Evolutionary conservation across 2,113 vertebrate species (phyloP), one percentile per base, ranked within the genome.

Genomic region (Acrocephalus arundinaceus): DNA sequence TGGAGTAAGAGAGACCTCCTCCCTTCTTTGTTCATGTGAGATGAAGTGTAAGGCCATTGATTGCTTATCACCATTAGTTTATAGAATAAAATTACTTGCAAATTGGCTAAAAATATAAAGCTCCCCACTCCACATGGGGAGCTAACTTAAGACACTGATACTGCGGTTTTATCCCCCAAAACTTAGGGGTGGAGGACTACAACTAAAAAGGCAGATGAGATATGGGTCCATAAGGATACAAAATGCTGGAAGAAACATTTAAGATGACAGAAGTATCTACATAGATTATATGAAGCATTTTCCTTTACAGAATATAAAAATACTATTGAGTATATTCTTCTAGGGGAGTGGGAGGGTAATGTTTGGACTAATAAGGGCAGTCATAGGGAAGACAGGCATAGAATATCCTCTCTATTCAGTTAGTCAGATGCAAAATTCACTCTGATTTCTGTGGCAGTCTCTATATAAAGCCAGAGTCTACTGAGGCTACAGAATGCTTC

Each of bases 361-460:
- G 10, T 67, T 86, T 65, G 49, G 45, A 71, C 65, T 84, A 89
- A 20, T 71, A 81, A 72, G 55, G 33, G 45, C 76, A 61, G 75
- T 57, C 22, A 41, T 33, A 87, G 51, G 39, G 43, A 93, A 86
- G 48, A 75, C 9, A 87, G 55, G 48, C 11, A 1, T 59, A 74
- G 43, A 71, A 23, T 63, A 75, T 67, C 19, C 66, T 62, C 75
- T 85, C 72, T 58, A 2, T 65, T 1, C 4, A 87, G 33, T 45
- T 30, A 66, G 35, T 85, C 46, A 85, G 79, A 87, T 63, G 59
- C 72, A 80, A 80, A 92, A 93, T 71, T 84, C 59, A 23, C 57
- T 55, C 23, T 22, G 28, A 49, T 27, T 76, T 57, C 76, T 78
- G 49, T 74, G 54, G 67, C n/a, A 68, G 57, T 90, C 63, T 93